Evolutionary conservation across 2,113 vertebrate species (phyloP).

Genomic region (Pedionomus torquatus): DNA sequence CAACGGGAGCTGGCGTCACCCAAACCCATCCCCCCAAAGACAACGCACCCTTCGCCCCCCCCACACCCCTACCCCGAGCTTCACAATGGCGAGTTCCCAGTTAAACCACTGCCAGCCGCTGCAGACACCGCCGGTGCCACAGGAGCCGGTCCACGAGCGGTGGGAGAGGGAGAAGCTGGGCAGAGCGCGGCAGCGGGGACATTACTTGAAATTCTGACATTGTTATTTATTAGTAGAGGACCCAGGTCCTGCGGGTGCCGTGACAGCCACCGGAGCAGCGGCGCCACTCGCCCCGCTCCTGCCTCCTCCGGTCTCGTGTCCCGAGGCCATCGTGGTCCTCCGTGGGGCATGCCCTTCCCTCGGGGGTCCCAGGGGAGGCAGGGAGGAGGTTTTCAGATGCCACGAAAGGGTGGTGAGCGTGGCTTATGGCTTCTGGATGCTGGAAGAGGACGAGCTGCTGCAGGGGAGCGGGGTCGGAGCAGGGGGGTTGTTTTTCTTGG

Average conservation of each 20-base stretch:
- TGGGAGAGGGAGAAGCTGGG: neutral
- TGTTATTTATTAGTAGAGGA: conserved; percentile 66
- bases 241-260: neutral
- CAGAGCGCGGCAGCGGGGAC: neutral
- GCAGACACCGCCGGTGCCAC: neutral
- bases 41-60: neutral
- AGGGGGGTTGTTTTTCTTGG: neutral
- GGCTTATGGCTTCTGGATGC: neutral
- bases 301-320: neutral
- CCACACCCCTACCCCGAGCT: too few relatives aligned
- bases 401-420: accelerated
- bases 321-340: neutral
- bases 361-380: neutral
- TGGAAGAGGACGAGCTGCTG: neutral
- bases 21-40: neutral
- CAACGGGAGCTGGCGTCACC: neutral
- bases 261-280: neutral
- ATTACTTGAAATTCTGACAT: conserved; percentile 65
- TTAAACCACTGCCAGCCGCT: neutral
- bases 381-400: neutral
- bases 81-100: neutral
- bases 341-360: neutral
- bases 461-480: neutral
- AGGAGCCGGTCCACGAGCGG: neutral
- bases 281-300: neutral